Percentiles rank a stretch among this genome's conserved stretches.
These are phyloP conservation scores for Diadumene lineata DNA, from an alignment of 92 coral and sea anemone species.

Conservation along the genomic window DNA sequence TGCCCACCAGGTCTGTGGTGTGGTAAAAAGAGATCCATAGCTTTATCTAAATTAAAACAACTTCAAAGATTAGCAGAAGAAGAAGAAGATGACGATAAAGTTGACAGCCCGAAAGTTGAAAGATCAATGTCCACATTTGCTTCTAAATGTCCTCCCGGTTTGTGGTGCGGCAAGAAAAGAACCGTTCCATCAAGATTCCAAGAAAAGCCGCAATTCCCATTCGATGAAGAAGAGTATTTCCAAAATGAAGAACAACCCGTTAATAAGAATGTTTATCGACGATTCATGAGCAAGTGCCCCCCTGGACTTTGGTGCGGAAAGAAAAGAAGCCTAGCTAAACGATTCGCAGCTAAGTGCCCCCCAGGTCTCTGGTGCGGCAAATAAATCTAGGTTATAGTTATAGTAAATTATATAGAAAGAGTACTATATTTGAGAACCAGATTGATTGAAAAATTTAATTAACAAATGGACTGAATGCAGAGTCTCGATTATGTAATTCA, in stretches of 20 bases:
- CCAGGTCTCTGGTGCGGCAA: constrained; percentile 91
- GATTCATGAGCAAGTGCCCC: constrained; percentile 53
- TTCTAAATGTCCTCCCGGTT: constrained; percentile 64
- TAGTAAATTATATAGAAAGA: not conserved
- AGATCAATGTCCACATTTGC: constrained; percentile 5
- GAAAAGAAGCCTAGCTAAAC: constrained; percentile 27
- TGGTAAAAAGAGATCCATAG: constrained; percentile 33
- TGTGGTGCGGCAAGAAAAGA: constrained; percentile 81
- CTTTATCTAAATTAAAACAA: not conserved
- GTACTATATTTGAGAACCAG: not conserved
- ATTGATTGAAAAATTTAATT: not conserved
- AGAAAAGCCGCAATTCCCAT: not conserved
- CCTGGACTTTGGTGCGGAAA: constrained; percentile 88
- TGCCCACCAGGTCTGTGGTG: constrained; percentile 78
- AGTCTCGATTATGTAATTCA: not conserved
- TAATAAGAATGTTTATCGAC: constrained; percentile 20
- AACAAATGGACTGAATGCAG: not conserved
- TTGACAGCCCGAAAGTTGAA: not conserved
- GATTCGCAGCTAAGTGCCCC: constrained; percentile 56
- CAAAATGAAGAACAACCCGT: constrained; percentile 1
- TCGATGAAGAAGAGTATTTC: not conserved
- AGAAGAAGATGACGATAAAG: not conserved
- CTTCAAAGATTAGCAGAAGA: not conserved
- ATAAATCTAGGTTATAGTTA: constrained; percentile 5
- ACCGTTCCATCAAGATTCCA: not conserved